Percentiles rank a stretch among this genome's conserved stretches.
These are phyloP conservation scores for Oncorhynchus mykiss DNA, from an alignment of 2,113 vertebrate species.

Conservation along the genomic window DNA sequence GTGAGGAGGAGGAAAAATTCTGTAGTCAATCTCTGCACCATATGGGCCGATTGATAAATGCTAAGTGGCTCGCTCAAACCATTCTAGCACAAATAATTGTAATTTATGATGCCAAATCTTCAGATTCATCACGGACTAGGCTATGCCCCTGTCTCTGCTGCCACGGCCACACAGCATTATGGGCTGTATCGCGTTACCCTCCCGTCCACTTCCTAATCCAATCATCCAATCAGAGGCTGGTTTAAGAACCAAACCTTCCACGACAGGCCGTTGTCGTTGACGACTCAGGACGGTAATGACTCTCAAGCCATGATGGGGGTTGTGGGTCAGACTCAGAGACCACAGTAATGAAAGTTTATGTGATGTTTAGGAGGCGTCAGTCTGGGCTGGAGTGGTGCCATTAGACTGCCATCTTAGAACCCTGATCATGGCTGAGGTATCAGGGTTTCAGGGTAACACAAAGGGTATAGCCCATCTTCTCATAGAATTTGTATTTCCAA, in stretches of 20 bases:
- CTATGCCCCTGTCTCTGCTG: slow-evolving; percentile 37
- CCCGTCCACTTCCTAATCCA: slow-evolving; percentile 59
- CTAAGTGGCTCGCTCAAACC: slow-evolving; percentile 70
- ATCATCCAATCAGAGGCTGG: slow-evolving; percentile 62
- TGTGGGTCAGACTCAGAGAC: slow-evolving; percentile 24
- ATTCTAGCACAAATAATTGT: slow-evolving; percentile 67
- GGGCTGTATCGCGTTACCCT: slow-evolving; percentile 65
- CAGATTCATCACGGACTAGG: slow-evolving; percentile 62
- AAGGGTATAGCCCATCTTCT: neutral
- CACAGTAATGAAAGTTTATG: slow-evolving; percentile 58
- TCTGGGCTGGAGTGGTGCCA: slow-evolving; percentile 28
- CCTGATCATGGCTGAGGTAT: slow-evolving; percentile 9
- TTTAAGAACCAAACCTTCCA: slow-evolving; percentile 48
- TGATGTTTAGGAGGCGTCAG: slow-evolving; percentile 39
- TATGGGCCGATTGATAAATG: slow-evolving; percentile 73
- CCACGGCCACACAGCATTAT: slow-evolving; percentile 55
- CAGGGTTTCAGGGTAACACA: neutral
- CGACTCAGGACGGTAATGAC: slow-evolving; percentile 48
- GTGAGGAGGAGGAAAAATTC: slow-evolving; percentile 30
- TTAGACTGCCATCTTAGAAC: slow-evolving; percentile 36
- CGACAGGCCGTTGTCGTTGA: slow-evolving; percentile 53
- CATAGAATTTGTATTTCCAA: neutral
- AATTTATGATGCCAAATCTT: slow-evolving; percentile 71
- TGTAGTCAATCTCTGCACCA: slow-evolving; percentile 62
- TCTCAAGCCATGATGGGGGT: slow-evolving; percentile 21